Percentiles rank a stretch among this genome's conserved stretches.
Evolutionary conservation across 2,888 invertebrate genomes (phyloP).

Genomic region (Cremastinae sp.): DNA sequence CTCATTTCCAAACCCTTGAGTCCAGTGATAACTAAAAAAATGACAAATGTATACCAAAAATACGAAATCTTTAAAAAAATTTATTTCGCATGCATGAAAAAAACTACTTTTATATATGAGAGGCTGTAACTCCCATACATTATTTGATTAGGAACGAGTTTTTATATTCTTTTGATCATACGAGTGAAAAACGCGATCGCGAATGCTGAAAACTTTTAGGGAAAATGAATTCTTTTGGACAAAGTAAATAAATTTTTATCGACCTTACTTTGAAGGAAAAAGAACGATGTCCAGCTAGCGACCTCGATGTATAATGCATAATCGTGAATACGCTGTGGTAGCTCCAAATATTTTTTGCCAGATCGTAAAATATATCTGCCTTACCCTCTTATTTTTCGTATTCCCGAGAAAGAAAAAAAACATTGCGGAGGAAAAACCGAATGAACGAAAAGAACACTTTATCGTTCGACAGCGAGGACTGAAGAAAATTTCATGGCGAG

Average conservation of each 20-base stretch:
- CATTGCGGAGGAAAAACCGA: conserved; percentile 7
- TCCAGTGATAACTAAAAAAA: too few relatives aligned
- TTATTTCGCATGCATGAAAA: too few relatives aligned
- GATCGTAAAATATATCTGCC: conserved; percentile 38
- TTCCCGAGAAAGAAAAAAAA: conserved; percentile 12
- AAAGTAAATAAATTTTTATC: too few relatives aligned
- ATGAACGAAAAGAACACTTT: conserved; percentile 19
- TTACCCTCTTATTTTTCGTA: conserved; percentile 28
- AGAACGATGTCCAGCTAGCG: conserved; percentile 9
- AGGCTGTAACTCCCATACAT: too few relatives aligned
- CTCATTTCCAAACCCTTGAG: too few relatives aligned
- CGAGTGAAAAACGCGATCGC: too few relatives aligned
- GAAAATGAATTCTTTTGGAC: not conserved
- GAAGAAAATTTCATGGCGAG: conserved; percentile 10
- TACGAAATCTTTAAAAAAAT: too few relatives aligned
- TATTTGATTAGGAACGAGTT: too few relatives aligned
- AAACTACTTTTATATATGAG: too few relatives aligned
- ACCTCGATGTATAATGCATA: conserved; percentile 43
- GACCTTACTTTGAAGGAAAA: too few relatives aligned
- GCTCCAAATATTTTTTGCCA: conserved; percentile 27
- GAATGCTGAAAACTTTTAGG: not conserved
- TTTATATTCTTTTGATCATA: too few relatives aligned
- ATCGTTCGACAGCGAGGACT: conserved; percentile 27
- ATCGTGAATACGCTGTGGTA: conserved; percentile 16
- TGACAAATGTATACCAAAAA: too few relatives aligned